A percentile compares a stretch with the other conserved stretches of the same genome.
Evolutionary conservation across 2,888 invertebrate species (phyloP).

Genomic region (Machimus rusticus): DNA sequence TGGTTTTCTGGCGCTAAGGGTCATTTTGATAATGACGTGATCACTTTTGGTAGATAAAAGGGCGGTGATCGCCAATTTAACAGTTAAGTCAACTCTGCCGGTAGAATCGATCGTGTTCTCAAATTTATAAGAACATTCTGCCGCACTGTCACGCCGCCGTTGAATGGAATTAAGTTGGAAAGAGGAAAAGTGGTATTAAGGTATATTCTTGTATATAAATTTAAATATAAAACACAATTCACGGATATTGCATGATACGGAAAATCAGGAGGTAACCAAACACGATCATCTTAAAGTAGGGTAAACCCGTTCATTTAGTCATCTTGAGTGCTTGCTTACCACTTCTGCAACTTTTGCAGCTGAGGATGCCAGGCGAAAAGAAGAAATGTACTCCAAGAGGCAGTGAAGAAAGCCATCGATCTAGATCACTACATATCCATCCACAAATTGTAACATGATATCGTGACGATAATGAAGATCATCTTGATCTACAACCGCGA

Average conservation of each 20-base stretch:
- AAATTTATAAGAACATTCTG: background rate
- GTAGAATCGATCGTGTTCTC: background rate
- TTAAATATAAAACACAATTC: background rate
- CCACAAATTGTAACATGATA: constrained; percentile 38
- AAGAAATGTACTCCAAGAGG: background rate
- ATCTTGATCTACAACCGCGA: constrained; percentile 38
- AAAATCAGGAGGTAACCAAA: constrained; percentile 21
- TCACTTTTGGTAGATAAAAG: constrained; percentile 34
- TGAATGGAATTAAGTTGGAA: background rate
- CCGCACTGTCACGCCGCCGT: background rate
- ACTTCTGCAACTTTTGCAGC: background rate
- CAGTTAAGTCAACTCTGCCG: constrained; percentile 11
- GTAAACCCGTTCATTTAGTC: constrained; percentile 21
- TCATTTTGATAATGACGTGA: constrained; percentile 30
- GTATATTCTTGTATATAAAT: background rate
- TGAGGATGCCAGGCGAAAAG: background rate
- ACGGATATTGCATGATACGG: background rate
- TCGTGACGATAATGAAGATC: constrained; percentile 39
- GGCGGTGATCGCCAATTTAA: constrained; percentile 33
- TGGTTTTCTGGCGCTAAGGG: constrained; percentile 32
- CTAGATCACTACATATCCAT: constrained; percentile 30
- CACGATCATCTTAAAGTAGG: constrained; percentile 7
- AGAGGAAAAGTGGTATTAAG: background rate
- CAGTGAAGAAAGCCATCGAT: constrained; percentile 28
- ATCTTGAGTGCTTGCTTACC: constrained; percentile 4